Conservation (phyloP, 2,113 vertebrate genomes). For the Chamaetylas fuelleborni region DNA sequence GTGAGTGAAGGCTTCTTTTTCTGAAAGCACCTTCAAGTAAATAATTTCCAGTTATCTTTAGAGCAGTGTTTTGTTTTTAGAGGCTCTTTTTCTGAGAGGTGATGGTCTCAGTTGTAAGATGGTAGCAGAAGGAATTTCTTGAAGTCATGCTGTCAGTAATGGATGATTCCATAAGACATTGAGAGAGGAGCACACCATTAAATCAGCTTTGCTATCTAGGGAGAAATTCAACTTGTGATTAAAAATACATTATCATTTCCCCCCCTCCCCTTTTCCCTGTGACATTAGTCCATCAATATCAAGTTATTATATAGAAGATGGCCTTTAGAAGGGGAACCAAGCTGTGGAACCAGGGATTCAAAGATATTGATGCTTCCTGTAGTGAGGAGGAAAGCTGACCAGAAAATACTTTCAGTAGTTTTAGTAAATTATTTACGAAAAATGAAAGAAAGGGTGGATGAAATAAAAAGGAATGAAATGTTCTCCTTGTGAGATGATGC, state of each 20-base stretch:
- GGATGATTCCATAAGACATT: neutral
- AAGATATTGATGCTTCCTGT: neutral
- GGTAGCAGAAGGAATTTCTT: neutral
- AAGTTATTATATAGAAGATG: neutral
- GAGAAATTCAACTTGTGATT: neutral
- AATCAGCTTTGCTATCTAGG: neutral
- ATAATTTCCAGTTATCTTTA: neutral
- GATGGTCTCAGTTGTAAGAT: neutral
- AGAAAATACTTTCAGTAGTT: neutral
- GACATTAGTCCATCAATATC: accelerated
- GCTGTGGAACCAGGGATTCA: neutral
- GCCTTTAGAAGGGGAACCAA: neutral
- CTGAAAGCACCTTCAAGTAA: neutral
- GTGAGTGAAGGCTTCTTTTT: neutral
- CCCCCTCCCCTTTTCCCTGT: neutral
- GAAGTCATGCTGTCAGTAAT: neutral
- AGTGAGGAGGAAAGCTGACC: neutral
- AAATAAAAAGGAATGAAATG: neutral
- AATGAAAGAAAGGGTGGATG: neutral
- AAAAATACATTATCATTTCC: neutral
- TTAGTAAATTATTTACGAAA: neutral
- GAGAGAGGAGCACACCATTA: neutral
- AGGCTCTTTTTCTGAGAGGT: neutral
- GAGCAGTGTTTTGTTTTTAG: neutral
- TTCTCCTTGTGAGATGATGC: neutral